Percentiles rank a stretch among this genome's conserved stretches.
Conservation (phyloP, 2,113 vertebrate species). For the Oryzias woworae region DNA sequence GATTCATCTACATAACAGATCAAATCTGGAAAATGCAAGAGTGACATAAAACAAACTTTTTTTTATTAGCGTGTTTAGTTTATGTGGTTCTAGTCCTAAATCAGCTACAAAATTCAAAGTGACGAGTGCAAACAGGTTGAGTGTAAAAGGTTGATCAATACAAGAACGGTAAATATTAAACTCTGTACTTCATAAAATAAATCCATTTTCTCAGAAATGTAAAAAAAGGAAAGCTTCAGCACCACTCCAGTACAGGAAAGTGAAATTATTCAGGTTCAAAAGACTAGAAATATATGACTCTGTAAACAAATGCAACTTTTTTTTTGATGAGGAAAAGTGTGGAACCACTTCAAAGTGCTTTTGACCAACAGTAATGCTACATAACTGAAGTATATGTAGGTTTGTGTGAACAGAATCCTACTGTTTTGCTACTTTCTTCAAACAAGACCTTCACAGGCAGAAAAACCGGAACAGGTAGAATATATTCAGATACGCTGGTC, state of each 20-base stretch:
- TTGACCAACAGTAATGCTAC: neutral
- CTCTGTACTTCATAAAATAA: slow-evolving; percentile 34
- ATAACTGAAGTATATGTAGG: neutral
- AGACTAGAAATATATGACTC: slow-evolving; percentile 54
- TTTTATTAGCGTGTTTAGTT: slow-evolving; percentile 16
- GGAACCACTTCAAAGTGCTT: slow-evolving; percentile 22
- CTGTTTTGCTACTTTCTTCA: slow-evolving; percentile 7
- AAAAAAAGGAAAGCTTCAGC: slow-evolving; percentile 17
- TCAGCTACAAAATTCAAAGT: slow-evolving; percentile 55
- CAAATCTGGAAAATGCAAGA: no score
- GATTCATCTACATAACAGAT: no score
- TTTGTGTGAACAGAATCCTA: slow-evolving; percentile 8
- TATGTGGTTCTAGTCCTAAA: slow-evolving; percentile 6
- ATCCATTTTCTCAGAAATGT: slow-evolving; percentile 18
- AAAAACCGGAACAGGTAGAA: neutral
- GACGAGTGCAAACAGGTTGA: slow-evolving; percentile 63
- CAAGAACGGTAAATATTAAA: slow-evolving; percentile 21
- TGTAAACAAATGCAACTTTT: slow-evolving; percentile 22
- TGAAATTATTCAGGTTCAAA: slow-evolving; percentile 1
- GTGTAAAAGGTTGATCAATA: slow-evolving; percentile 11
- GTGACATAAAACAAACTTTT: no score
- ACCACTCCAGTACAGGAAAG: slow-evolving; percentile 30
- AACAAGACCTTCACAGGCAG: neutral
- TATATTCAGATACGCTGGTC: no score
- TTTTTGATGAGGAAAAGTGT: neutral